Evolutionary conservation across 2,113 vertebrate genomes (phyloP).

Genomic region (Thalassarche chlororhynchos): DNA sequence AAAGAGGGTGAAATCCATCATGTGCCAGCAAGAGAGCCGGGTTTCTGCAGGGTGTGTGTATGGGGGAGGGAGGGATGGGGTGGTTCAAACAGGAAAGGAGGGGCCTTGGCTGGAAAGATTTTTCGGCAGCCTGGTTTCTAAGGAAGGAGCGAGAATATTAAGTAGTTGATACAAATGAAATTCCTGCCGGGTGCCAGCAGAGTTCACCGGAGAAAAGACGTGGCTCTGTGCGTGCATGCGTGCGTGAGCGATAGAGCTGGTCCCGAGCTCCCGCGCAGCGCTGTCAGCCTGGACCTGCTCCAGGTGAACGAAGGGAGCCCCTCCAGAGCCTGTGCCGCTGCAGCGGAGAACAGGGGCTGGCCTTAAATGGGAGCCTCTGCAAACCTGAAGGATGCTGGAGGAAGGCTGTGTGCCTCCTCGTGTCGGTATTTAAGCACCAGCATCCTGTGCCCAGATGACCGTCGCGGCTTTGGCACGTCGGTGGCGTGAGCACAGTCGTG

Average conservation of each 20-base stretch:
- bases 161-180: slow-evolving; percentile 63
- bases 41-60: slow-evolving; percentile 11
- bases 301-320: background rate
- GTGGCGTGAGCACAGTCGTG: background rate
- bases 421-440: background rate
- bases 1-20: slow-evolving; percentile 30
- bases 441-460: background rate
- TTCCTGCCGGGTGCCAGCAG: slow-evolving; percentile 32
- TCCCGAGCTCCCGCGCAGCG: background rate
- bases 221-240: background rate
- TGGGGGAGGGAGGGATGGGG: background rate
- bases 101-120: slow-evolving; percentile 46
- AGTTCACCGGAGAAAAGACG: slow-evolving; percentile 57
- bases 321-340: background rate
- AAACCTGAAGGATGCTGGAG: background rate
- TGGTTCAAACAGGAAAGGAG: slow-evolving; percentile 55
- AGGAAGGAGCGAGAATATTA: slow-evolving; percentile 56
- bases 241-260: background rate
- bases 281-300: background rate
- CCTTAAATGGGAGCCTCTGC: background rate
- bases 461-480: background rate
- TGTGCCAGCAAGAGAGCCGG: slow-evolving; percentile 35
- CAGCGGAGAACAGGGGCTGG: background rate
- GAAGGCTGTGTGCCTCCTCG: background rate
- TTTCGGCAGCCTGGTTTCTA: slow-evolving; percentile 38